A percentile compares a stretch with the other conserved stretches of the same genome.
Conservation (phyloP, 1,140 invertebrate species). For the Marisa cornuarietis region DNA sequence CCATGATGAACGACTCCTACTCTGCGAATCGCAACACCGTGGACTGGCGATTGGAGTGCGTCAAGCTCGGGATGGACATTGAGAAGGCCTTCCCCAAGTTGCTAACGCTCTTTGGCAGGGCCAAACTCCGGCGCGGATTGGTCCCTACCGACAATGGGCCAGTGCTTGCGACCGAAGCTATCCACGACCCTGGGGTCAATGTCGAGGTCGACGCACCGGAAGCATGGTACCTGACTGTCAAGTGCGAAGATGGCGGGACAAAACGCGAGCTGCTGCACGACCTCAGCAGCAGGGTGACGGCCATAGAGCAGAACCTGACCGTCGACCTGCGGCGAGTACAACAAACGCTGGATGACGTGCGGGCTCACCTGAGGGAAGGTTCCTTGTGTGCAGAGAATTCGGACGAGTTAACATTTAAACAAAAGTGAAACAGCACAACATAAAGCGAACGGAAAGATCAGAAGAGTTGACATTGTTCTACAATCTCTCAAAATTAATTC, state of each 20-base stretch:
- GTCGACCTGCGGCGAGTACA: slow-evolving; percentile 10
- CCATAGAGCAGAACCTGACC: slow-evolving; percentile 3
- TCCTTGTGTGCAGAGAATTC: background rate
- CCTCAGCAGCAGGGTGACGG: background rate
- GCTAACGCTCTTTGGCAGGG: slow-evolving; percentile 33
- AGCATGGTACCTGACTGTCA: slow-evolving; percentile 5
- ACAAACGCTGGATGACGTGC: slow-evolving; percentile 15
- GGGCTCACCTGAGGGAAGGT: background rate
- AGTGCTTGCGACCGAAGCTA: background rate
- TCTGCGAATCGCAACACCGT: slow-evolving; percentile 38
- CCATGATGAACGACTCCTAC: slow-evolving; percentile 64
- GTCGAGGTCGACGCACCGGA: background rate
- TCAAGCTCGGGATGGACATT: slow-evolving; percentile 54
- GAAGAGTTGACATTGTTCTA: background rate
- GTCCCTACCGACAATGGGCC: background rate
- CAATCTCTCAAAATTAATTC: background rate
- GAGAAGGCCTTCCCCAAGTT: slow-evolving; percentile 44
- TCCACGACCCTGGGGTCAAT: background rate
- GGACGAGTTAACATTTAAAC: background rate
- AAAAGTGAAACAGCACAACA: background rate
- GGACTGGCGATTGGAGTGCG: slow-evolving; percentile 53
- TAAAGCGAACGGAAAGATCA: slow-evolving; percentile 11
- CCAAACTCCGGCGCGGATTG: slow-evolving; percentile 19
- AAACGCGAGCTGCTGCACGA: slow-evolving; percentile 14
- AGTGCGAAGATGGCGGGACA: background rate